phyloP scores from a whole-genome alignment of 2,888 invertebrate species.

The Norana najaformis region DNA sequence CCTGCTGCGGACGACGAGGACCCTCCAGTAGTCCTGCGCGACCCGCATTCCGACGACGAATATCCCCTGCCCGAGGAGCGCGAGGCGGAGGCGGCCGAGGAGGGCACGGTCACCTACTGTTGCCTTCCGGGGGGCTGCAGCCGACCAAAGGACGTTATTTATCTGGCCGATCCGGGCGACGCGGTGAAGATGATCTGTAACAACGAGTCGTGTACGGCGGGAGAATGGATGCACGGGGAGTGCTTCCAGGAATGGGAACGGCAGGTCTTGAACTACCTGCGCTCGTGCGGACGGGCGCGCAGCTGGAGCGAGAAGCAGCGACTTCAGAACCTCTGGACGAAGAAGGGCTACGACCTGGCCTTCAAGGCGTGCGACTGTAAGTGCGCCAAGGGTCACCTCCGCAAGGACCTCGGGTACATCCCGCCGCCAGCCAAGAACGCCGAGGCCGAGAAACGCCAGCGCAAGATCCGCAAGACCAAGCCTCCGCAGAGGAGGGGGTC shows the following conservation, averaged over 20 bases:
- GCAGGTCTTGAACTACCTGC: constrained; percentile 78
- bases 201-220: constrained; percentile 85
- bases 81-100: constrained; percentile 15
- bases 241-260: constrained; percentile 95
- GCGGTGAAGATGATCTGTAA: constrained; percentile 89
- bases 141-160: constrained; percentile 38
- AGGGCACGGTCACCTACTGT: constrained; percentile 36
- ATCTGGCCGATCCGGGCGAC: constrained; percentile 54
- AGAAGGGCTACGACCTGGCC: constrained; percentile 93
- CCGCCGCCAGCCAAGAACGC: constrained; percentile 66
- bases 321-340: constrained; percentile 93
- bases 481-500: constrained; percentile 83
- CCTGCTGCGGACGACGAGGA: background rate
- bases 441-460: constrained; percentile 20
- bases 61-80: background rate
- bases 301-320: constrained; percentile 94
- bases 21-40: background rate
- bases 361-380: constrained; percentile 85
- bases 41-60: background rate
- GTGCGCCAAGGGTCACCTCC: constrained; percentile 87
- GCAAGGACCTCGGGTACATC: constrained; percentile 91
- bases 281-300: constrained; percentile 80
- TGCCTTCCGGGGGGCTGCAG: constrained; percentile 42
- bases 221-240: constrained; percentile 91
- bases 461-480: constrained; percentile 67